phyloP scores from a whole-genome alignment of 2,113 vertebrate species.

The Danionella cerebrum region DNA sequence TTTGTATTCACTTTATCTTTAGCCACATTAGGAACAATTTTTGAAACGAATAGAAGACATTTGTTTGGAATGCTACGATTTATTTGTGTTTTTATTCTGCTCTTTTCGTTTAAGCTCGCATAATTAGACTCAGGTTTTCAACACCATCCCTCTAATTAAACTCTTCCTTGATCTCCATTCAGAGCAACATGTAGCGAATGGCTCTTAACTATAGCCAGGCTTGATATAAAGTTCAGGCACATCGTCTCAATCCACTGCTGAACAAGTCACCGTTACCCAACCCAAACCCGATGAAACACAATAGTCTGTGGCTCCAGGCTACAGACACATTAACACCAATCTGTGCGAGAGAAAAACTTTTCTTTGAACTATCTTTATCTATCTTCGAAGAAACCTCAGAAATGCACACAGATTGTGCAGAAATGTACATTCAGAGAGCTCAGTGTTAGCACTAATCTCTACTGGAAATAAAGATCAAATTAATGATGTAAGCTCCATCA shows the following conservation, averaged over 20 bases:
- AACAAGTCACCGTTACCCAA: slow-evolving; percentile 23
- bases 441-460: too few species aligned
- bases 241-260: too few species aligned
- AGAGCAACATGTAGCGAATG: slow-evolving; percentile 8
- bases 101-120: slow-evolving; percentile 7
- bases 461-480: too few species aligned
- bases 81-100: slow-evolving; percentile 9
- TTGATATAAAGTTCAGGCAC: slow-evolving; percentile 11
- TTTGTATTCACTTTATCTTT: neutral
- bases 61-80: neutral
- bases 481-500: too few species aligned
- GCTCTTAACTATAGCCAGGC: slow-evolving; percentile 2
- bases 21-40: too few species aligned
- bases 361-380: too few species aligned
- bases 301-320: neutral
- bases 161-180: slow-evolving; percentile 9
- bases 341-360: too few species aligned
- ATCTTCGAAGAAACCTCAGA: too few species aligned
- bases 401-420: too few species aligned
- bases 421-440: too few species aligned
- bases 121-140: slow-evolving; percentile 23
- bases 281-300: neutral
- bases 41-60: too few species aligned
- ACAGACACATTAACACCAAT: too few species aligned
- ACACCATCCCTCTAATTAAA: slow-evolving; percentile 9